Evolutionary conservation across 2,888 invertebrate species (phyloP).

Genomic region (Pardosa pseudoannulata): DNA sequence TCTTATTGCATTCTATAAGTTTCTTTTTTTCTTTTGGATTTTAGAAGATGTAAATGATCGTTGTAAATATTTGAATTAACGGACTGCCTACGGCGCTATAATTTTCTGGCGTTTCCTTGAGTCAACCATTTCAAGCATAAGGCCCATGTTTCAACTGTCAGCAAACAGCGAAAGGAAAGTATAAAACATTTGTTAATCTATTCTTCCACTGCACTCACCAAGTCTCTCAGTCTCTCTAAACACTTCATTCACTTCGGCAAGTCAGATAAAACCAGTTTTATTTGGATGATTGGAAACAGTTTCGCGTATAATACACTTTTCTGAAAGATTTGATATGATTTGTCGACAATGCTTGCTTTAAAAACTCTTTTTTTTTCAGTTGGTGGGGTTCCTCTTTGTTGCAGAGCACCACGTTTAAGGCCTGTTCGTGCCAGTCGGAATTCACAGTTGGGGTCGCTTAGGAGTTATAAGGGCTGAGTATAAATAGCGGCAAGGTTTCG

Average conservation of each 20-base stretch:
- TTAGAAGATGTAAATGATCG: background rate
- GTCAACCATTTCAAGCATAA: background rate
- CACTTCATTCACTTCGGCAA: background rate
- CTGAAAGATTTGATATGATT: constrained; percentile 30
- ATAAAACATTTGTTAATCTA: constrained; percentile 15
- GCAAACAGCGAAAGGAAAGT: constrained; percentile 19
- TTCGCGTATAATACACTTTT: background rate
- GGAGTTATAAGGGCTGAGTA: no score
- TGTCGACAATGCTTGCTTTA: constrained; percentile 4
- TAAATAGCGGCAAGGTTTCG: no score
- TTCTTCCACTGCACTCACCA: background rate
- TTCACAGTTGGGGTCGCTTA: background rate
- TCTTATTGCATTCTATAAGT: background rate
- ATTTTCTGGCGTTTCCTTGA: no score
- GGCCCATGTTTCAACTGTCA: constrained; percentile 38
- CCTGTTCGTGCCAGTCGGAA: background rate
- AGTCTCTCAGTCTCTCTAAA: no score
- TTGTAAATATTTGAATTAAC: constrained; percentile 6
- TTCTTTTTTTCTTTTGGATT: background rate
- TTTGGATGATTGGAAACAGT: background rate
- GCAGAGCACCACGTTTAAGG: constrained; percentile 18
- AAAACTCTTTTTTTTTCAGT: background rate
- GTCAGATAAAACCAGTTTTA: background rate
- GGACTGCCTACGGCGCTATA: background rate
- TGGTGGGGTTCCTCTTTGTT: background rate